Conservation (phyloP, 2,113 vertebrate species). For the Scalopus aquaticus region DNA sequence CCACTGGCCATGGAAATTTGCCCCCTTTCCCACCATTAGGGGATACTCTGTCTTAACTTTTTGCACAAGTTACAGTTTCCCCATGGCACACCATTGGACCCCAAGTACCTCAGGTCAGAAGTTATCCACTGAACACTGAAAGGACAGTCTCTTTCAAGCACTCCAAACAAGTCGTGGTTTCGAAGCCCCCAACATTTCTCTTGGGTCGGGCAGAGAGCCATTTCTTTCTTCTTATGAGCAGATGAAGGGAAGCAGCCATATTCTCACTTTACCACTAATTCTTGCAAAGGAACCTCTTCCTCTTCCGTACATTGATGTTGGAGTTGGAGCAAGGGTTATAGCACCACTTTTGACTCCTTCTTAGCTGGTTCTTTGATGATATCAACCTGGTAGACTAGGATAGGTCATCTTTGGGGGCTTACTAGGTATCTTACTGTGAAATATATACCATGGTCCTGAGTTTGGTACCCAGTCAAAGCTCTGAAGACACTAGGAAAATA, state of each 20-base stretch:
- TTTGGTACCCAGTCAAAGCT: neutral
- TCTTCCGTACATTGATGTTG: neutral
- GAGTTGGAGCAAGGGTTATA: neutral
- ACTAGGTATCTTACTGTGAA: neutral
- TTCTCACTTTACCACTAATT: neutral
- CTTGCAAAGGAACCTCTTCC: neutral
- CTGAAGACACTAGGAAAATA: neutral
- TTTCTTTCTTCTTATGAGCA: neutral
- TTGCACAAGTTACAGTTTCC: neutral
- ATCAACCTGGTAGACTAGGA: too few species aligned
- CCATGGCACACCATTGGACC: too few species aligned
- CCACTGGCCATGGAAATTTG: neutral
- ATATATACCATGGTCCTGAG: neutral
- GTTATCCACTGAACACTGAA: neutral
- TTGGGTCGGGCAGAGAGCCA: neutral
- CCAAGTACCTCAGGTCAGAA: accelerated
- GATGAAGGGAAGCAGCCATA: neutral
- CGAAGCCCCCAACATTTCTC: neutral
- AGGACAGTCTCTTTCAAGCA: neutral
- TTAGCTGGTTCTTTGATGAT: neutral
- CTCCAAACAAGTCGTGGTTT: neutral
- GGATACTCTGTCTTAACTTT: neutral
- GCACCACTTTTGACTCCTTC: neutral
- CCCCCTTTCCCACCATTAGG: neutral
- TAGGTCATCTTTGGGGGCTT: neutral